Evolutionary conservation across 1,140 invertebrate species (phyloP).

Genomic region (Planococcus citri): DNA sequence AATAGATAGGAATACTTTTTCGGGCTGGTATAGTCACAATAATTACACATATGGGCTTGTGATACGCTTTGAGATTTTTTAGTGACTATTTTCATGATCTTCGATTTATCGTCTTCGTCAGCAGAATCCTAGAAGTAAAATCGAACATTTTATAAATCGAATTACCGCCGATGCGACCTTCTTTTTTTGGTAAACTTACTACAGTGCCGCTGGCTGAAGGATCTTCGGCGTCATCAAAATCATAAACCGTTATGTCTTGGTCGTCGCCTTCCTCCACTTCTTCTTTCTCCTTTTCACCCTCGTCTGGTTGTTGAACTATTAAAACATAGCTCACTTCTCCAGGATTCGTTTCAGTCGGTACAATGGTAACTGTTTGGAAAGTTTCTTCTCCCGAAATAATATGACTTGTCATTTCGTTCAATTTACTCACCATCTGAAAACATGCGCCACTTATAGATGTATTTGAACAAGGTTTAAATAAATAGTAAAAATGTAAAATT

Average conservation of each 20-base stretch:
- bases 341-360: slow-evolving; percentile 63
- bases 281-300: slow-evolving; percentile 42
- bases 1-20: slow-evolving; percentile 45
- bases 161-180: no score
- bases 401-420: neutral
- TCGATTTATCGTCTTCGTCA: slow-evolving; percentile 55
- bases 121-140: slow-evolving; percentile 41
- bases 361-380: slow-evolving; percentile 67
- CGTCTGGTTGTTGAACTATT: slow-evolving; percentile 57
- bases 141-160: no score
- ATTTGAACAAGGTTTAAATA: no score
- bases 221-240: slow-evolving; percentile 51
- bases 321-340: slow-evolving; percentile 80
- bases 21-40: slow-evolving; percentile 79
- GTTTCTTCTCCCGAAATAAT: neutral
- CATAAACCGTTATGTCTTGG: slow-evolving; percentile 48
- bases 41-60: slow-evolving; percentile 69
- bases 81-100: slow-evolving; percentile 50
- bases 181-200: no score
- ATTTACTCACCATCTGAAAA: neutral
- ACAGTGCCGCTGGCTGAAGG: slow-evolving; percentile 32
- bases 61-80: slow-evolving; percentile 56
- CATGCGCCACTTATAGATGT: no score
- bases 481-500: no score
- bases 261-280: slow-evolving; percentile 46